Percentiles rank a stretch among this genome's conserved stretches.
These are phyloP conservation scores for Procavia capensis DNA, from an alignment of 2,113 vertebrate species.

Conservation along the genomic window DNA sequence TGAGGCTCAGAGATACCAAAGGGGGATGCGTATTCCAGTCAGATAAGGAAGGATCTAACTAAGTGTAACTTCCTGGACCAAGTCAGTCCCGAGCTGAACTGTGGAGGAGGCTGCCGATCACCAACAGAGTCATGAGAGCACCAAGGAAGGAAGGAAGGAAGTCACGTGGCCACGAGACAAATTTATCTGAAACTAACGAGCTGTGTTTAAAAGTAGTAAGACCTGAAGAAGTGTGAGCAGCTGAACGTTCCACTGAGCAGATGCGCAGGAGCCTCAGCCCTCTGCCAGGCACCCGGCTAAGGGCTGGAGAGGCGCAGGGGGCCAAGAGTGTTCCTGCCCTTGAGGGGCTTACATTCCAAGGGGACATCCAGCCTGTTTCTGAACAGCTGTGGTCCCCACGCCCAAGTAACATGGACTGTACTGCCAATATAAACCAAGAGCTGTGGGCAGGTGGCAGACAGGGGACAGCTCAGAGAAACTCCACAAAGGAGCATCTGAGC, in stretches of 20 bases:
- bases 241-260: constrained; percentile 39
- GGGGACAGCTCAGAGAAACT: background rate
- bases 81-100: constrained; percentile 27
- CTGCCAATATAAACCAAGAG: background rate
- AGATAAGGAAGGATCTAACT: constrained; percentile 25
- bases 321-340: background rate
- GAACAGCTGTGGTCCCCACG: background rate
- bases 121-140: constrained; percentile 65
- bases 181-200: constrained; percentile 57
- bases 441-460: background rate
- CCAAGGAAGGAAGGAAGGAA: constrained; percentile 78
- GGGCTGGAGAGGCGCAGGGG: background rate
- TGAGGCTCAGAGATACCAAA: background rate
- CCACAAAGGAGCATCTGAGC: background rate
- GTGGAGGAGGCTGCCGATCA: background rate
- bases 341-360: background rate
- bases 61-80: constrained; percentile 44
- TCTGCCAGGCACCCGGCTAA: background rate
- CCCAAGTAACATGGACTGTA: background rate
- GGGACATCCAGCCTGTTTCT: background rate
- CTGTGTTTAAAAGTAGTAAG: constrained; percentile 60
- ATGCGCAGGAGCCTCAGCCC: background rate
- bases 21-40: constrained; percentile 16
- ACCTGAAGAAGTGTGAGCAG: background rate
- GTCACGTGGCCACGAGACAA: constrained; percentile 60